These are phyloP conservation scores for Prunella strophiata DNA, from an alignment of 2,797 vertebrate genomes.

Conservation along the genomic window DNA sequence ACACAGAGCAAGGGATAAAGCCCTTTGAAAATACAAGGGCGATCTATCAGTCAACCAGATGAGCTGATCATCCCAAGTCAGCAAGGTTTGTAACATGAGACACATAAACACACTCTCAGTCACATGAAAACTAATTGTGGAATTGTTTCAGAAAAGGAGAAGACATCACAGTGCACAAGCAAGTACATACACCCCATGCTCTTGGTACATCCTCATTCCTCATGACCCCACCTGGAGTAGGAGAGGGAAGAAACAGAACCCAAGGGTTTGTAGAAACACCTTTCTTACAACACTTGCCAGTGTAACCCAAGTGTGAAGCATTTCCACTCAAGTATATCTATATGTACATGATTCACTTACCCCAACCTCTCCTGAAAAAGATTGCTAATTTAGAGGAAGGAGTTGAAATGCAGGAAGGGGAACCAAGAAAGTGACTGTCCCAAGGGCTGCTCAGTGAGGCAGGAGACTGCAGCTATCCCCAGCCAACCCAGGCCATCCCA, in stretches of 20 bases:
- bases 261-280: neutral
- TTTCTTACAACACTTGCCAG: neutral
- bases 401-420: neutral
- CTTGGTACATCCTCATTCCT: neutral
- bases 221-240: neutral
- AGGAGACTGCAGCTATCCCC: neutral
- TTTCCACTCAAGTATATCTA: neutral
- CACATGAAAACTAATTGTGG: neutral
- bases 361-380: neutral
- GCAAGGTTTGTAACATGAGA: neutral
- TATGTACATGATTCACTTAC: neutral
- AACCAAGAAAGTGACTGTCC: neutral
- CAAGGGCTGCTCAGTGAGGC: neutral
- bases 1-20: neutral
- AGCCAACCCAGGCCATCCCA: neutral
- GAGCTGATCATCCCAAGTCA: neutral
- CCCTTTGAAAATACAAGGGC: neutral
- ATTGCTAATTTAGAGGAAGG: neutral
- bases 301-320: fast-evolving
- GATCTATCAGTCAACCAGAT: neutral
- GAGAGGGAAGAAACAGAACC: neutral
- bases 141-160: neutral
- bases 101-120: neutral
- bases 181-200: neutral
- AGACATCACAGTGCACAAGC: neutral